phyloP scores from a whole-genome alignment of 2,113 vertebrate species.

The Oenanthe melanoleuca region DNA sequence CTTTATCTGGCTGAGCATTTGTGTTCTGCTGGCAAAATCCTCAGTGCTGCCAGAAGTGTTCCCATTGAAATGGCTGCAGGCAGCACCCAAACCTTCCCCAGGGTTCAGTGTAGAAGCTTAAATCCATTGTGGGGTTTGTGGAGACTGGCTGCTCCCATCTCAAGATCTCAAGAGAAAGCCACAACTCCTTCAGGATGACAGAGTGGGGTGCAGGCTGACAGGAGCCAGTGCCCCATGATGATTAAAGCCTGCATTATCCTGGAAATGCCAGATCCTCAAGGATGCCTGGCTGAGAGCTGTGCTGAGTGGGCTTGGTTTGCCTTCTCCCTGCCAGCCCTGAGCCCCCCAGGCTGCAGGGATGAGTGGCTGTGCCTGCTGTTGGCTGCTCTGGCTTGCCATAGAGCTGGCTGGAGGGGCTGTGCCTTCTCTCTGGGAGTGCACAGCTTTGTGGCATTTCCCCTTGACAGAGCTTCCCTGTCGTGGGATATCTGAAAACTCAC shows the following conservation, averaged over 20 bases:
- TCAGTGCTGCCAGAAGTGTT: neutral
- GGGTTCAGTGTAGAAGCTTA: neutral
- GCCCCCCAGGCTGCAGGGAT: neutral
- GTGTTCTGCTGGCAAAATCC: neutral
- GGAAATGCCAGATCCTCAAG: neutral
- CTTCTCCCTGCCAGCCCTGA: neutral
- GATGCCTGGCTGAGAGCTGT: neutral
- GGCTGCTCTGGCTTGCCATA: accelerated
- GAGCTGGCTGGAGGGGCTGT: neutral
- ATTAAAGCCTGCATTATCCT: neutral
- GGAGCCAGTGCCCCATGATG: accelerated
- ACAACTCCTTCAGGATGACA: neutral
- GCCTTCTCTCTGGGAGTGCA: neutral
- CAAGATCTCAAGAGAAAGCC: no score
- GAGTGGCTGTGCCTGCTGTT: neutral
- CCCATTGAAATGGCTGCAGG: slow-evolving; percentile 6
- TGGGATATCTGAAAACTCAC: neutral
- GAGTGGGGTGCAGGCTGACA: neutral
- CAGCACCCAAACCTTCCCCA: neutral
- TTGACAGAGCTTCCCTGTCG: neutral
- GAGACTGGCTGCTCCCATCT: no score
- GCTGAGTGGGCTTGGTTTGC: neutral
- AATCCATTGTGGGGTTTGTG: neutral
- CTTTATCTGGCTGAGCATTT: neutral
- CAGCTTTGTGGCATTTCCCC: neutral